Conservation (phyloP, 2,888 invertebrate genomes). For the Dioctria linearis region DNA sequence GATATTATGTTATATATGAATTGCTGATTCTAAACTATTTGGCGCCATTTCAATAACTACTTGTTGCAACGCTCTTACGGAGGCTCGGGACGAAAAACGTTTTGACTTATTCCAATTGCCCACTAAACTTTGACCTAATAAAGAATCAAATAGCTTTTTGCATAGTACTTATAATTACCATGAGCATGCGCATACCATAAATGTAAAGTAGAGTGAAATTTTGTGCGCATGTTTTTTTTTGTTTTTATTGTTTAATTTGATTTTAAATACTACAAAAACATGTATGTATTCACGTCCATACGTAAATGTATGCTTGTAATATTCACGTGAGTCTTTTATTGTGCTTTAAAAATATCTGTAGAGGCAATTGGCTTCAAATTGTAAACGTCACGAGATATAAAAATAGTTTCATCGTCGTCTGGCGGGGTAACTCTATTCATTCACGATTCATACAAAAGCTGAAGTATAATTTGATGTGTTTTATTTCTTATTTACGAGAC, state of each 20-base stretch:
- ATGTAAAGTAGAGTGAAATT: too few species aligned
- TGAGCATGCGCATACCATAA: background rate
- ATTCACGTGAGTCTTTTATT: background rate
- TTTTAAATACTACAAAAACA: too few species aligned
- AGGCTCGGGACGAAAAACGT: background rate
- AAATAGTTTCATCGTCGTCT: background rate
- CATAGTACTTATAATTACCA: background rate
- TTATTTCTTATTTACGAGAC: too few species aligned
- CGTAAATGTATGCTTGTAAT: background rate
- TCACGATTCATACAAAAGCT: too few species aligned
- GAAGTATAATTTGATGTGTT: too few species aligned
- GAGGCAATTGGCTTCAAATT: background rate
- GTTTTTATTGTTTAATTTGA: background rate
- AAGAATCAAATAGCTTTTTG: background rate
- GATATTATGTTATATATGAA: background rate
- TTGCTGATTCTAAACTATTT: slow-evolving; percentile 25
- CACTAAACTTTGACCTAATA: background rate
- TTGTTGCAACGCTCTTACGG: background rate
- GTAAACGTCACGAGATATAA: slow-evolving; percentile 1
- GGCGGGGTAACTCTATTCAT: too few species aligned
- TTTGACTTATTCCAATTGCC: background rate
- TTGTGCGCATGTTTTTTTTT: background rate
- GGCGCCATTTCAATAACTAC: slow-evolving; percentile 22
- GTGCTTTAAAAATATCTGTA: background rate
- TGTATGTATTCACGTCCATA: too few species aligned